These are phyloP conservation scores for Sialis fuliginosa DNA, from an alignment of 2,888 invertebrate species.

Conservation along the genomic window DNA sequence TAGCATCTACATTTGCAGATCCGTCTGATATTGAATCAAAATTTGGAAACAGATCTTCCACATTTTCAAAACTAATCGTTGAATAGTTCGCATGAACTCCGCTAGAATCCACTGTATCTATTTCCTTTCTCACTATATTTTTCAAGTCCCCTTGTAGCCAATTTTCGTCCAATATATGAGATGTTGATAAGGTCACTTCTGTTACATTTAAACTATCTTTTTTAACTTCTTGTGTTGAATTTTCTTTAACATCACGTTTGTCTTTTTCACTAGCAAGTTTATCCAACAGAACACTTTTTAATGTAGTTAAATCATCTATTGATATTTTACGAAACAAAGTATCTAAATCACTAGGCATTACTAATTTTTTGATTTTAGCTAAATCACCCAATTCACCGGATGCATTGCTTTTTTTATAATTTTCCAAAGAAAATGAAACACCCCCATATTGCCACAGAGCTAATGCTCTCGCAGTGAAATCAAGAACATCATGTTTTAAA, in stretches of 20 bases:
- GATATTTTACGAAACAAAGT: neutral
- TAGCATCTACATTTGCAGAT: slow-evolving; percentile 21
- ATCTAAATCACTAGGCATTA: neutral
- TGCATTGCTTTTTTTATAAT: too few relatives aligned
- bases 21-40: slow-evolving; percentile 17
- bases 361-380: neutral
- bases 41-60: slow-evolving; percentile 7
- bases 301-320: too few relatives aligned
- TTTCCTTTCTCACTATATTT: neutral
- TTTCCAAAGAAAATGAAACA: slow-evolving; percentile 18
- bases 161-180: too few relatives aligned
- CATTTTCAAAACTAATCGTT: neutral
- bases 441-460: slow-evolving; percentile 38
- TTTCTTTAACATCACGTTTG: neutral
- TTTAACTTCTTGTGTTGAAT: slow-evolving; percentile 1
- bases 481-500: slow-evolving; percentile 25
- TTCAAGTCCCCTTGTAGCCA: too few relatives aligned
- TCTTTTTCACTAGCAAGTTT: too few relatives aligned
- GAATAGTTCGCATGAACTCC: neutral
- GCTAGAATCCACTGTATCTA: neutral
- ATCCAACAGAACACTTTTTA: too few relatives aligned
- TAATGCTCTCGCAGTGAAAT: slow-evolving; percentile 32
- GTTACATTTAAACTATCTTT: neutral
- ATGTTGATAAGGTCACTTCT: neutral
- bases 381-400: slow-evolving; percentile 10